Conservation (phyloP, 2,113 vertebrate genomes). For the Chlamydotis undulata region DNA sequence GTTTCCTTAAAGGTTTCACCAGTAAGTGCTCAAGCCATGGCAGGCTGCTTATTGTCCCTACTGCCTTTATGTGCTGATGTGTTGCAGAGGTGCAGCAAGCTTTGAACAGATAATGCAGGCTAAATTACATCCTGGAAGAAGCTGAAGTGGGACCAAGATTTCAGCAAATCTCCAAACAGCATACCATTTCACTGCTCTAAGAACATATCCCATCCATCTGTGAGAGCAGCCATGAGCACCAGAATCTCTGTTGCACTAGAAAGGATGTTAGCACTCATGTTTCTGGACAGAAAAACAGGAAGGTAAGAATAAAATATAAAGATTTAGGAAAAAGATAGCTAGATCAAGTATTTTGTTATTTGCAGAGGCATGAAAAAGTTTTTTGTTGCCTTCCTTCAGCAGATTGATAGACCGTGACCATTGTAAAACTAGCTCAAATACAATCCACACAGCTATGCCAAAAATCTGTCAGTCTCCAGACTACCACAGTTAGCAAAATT, state of each 20-base stretch:
- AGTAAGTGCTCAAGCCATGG: not conserved
- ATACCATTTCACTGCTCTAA: not conserved
- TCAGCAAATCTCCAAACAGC: not conserved
- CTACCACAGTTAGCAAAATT: not conserved
- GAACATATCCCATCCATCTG: not conserved
- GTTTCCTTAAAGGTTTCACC: not conserved
- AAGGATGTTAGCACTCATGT: not conserved
- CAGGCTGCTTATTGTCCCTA: not conserved
- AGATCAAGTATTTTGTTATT: not conserved
- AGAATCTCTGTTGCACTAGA: not conserved
- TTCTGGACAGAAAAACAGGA: not conserved
- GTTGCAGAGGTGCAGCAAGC: not conserved
- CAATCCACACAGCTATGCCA: not conserved
- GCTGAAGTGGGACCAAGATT: not conserved
- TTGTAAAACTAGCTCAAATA: not conserved
- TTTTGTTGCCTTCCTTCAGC: slow-evolving; percentile 5
- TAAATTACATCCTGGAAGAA: not conserved
- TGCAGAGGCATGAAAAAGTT: not conserved
- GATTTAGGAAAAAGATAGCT: not conserved
- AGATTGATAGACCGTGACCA: not conserved
- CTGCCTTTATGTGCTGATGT: not conserved
- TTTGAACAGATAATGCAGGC: not conserved
- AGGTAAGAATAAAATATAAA: not conserved
- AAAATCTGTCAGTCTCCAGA: not conserved
- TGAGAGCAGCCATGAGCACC: not conserved